A percentile compares a stretch with the other conserved stretches of the same genome.
Evolutionary conservation across 1,140 invertebrate genomes (phyloP).

Genomic region (Scaptomyza montana): DNA sequence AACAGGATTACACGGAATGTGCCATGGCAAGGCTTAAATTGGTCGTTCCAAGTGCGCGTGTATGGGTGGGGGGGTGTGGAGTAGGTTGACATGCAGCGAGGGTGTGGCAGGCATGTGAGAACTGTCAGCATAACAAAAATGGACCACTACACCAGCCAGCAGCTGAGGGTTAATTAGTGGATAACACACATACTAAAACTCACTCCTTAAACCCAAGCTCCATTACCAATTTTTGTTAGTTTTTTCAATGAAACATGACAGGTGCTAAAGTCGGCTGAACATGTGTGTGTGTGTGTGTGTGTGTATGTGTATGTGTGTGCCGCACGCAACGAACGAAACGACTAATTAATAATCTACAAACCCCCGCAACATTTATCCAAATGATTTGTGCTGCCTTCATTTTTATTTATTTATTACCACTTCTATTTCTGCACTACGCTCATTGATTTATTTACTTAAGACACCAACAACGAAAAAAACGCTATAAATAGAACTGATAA

Average conservation of each 20-base stretch:
- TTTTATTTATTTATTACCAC: slow-evolving; percentile 38
- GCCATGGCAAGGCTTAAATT: slow-evolving; percentile 75
- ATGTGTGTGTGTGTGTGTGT: too few species aligned
- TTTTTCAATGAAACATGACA: slow-evolving; percentile 55
- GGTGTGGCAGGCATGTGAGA: slow-evolving; percentile 43
- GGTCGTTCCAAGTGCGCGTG: slow-evolving; percentile 40
- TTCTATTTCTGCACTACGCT: slow-evolving; percentile 38
- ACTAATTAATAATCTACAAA: slow-evolving; percentile 64
- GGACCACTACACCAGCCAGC: slow-evolving; percentile 44
- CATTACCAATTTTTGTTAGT: slow-evolving; percentile 76
- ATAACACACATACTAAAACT: slow-evolving; percentile 51
- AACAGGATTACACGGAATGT: slow-evolving; percentile 78
- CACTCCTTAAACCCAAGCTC: slow-evolving; percentile 29
- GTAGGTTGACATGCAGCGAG: too few species aligned
- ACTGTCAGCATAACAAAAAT: slow-evolving; percentile 48
- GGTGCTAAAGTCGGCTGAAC: slow-evolving; percentile 37
- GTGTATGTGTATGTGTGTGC: slow-evolving; percentile 8
- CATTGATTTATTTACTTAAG: slow-evolving; percentile 47
- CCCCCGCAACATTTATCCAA: not conserved
- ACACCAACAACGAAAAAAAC: slow-evolving; percentile 15
- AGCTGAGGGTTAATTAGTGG: slow-evolving; percentile 79
- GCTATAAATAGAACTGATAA: not conserved
- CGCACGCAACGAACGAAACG: slow-evolving; percentile 43
- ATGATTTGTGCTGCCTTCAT: slow-evolving; percentile 41
- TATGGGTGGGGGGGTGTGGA: too few species aligned